These are phyloP conservation scores for Lutra lutra DNA, from an alignment of 2,797 vertebrate species.

Conservation along the genomic window DNA sequence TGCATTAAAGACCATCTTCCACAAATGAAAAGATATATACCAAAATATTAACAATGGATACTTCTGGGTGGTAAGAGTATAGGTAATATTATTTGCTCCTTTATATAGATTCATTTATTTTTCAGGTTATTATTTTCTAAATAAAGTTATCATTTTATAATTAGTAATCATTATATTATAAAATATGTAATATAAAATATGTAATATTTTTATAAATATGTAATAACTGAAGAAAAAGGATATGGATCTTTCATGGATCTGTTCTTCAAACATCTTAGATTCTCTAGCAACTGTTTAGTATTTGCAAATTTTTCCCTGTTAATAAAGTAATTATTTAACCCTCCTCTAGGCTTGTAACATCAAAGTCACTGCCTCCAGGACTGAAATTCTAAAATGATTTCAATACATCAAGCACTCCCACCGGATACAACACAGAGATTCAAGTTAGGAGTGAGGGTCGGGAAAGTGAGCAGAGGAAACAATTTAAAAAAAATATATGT, in stretches of 20 bases:
- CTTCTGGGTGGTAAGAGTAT: background rate
- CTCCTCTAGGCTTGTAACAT: slow-evolving; percentile 14
- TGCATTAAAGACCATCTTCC: slow-evolving; percentile 40
- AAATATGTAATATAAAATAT: background rate
- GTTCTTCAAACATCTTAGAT: slow-evolving; percentile 16
- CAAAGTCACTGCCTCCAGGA: slow-evolving; percentile 48
- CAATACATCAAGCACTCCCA: slow-evolving; percentile 39
- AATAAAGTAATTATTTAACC: slow-evolving; percentile 52
- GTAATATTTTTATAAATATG: background rate
- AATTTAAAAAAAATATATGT: background rate
- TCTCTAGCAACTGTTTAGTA: slow-evolving; percentile 25
- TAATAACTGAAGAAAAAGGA: slow-evolving; percentile 2
- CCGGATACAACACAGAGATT: background rate
- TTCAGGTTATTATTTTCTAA: slow-evolving; percentile 51
- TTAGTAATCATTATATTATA: slow-evolving; percentile 2
- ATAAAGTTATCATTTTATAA: slow-evolving; percentile 19
- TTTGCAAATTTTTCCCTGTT: background rate
- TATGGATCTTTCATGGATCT: background rate
- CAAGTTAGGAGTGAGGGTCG: background rate
- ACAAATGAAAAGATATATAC: slow-evolving; percentile 9
- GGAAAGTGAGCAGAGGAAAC: background rate
- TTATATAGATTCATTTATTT: slow-evolving; percentile 37
- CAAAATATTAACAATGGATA: slow-evolving; percentile 11
- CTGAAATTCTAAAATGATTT: slow-evolving; percentile 62
- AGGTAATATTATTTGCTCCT: slow-evolving; percentile 9